Base-by-base conservation (phyloP, 2,797 vertebrate genomes). In the Pseudochromis fuscus region DNA sequence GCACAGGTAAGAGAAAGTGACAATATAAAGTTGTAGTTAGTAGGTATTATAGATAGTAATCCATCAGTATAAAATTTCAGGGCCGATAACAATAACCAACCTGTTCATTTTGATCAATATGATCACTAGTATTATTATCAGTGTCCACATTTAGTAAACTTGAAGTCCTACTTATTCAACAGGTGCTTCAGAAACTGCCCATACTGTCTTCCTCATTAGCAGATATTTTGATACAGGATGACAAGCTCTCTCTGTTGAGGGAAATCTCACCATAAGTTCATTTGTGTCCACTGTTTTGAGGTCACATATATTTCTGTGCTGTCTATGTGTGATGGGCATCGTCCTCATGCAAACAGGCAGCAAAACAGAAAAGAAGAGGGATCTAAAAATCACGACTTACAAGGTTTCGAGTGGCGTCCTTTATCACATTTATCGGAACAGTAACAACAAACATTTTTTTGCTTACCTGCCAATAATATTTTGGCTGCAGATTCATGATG, bases 1-100 rank as follows among this genome's bases (percentile, higher is more conserved):
- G 91, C 95, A 69, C 98, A 98, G 97, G 97, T 98, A 49, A 23
- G 48, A 62, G n/a, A 13, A 45, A 38, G 18, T 45, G 42, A 23
- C 37, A 4, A 21, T 40, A 21, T 48, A 23, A 46, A 31, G 15
- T 10, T 35, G 33, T 13, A 28, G 5, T 1, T 18, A 9, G 4
- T 24, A 44, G 8, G 33, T 27, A 42, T 6, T 38, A 38, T 13
- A 13, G 1, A 38, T 4, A 13, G 33, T 35, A 35, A 35, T 40
- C 46, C 11, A 30, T n/a, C 33, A 21, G 8, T 38, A 15, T 48
- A 5, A 7, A 28, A 6, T 49, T 58, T 67, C 0, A 58, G 24
- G 25, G 1, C n/a, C 3, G 33, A 3, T 30, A 57, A 7, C 31
- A 16, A 3, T 33, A 10, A 33, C 31, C 31, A 33, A 33, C 3